Base-by-base conservation (phyloP, 2,888 invertebrate genomes). In the Macrosoma leucophasiata region DNA sequence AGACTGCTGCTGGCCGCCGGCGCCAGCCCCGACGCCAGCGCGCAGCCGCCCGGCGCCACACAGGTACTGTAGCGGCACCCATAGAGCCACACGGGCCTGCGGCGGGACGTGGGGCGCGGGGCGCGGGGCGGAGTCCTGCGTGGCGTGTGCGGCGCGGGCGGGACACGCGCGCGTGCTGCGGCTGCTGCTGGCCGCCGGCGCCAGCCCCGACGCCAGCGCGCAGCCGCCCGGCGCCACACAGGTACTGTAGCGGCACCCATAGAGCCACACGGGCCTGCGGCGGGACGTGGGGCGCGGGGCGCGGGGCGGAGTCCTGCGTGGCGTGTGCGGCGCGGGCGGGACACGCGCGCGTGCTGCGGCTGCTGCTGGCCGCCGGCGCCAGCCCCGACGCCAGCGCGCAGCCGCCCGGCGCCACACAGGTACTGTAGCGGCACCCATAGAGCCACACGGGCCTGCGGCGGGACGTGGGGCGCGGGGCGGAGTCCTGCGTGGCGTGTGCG, bases 401-500 rank as follows among this genome's bases (percentile, higher is more conserved):
- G 19, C 18, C 23, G 3, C 5, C 9, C 25, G 33, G 18, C 23
- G 91, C 26, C 89, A 89, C 43, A 94, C 95, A 0, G 81, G 25
- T 26, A 24, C 18, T n/a, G n/a, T n/a, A n/a, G n/a, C n/a, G n/a
- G n/a, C n/a, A n/a, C n/a, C n/a, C n/a, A n/a, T n/a, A n/a, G n/a
- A n/a, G n/a, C n/a, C n/a, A n/a, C n/a, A n/a, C n/a, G n/a, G n/a
- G n/a, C n/a, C n/a, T 94, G 39, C 87, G 90, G 43, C 68, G 93
- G 39, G 93, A 95, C 71, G 71, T 89, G 50, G 90, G 91, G 51
- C 91, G 91, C 39, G 89, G 89, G 36, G 87, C 87, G 8, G 96
- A 96, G 74, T 94, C 95, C 2, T 91, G 95, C 11, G 78, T 97
- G 12, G 90, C 95, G 61, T 91, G 91, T 4, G 93, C 94, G 0